Conservation (phyloP, 23 tunicate genomes). For the Botrylloides violaceus region DNA sequence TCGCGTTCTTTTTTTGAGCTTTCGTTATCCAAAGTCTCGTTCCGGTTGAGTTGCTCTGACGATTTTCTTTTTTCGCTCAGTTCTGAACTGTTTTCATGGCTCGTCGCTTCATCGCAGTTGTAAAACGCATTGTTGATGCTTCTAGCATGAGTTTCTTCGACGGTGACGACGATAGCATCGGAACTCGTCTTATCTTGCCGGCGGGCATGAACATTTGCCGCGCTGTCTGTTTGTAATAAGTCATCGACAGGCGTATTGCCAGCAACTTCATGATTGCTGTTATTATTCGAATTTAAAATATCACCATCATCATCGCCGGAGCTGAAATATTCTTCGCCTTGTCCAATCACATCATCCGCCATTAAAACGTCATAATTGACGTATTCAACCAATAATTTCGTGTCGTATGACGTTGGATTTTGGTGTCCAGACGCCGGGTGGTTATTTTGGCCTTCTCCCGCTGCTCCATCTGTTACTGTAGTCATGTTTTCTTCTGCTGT, state of each 20-base stretch:
- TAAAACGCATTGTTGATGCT: neutral
- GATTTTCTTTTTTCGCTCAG: neutral
- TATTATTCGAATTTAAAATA: slow-evolving; percentile 29
- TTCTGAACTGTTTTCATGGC: neutral
- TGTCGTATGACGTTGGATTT: neutral
- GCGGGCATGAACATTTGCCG: neutral
- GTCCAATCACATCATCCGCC: slow-evolving; percentile 10
- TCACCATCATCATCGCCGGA: slow-evolving; percentile 10
- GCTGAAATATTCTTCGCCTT: slow-evolving; percentile 11
- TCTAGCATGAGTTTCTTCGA: neutral
- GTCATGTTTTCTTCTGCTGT: neutral
- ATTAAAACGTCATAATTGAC: slow-evolving; percentile 12
- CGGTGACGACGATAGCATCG: neutral
- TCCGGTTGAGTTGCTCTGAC: neutral
- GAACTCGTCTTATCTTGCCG: neutral
- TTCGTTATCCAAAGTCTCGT: neutral
- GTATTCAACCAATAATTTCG: slow-evolving; percentile 3
- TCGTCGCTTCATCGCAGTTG: neutral
- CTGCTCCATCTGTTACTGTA: neutral
- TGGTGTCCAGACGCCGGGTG: neutral
- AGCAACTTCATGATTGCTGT: slow-evolving; percentile 6
- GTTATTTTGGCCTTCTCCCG: neutral
- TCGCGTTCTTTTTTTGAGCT: neutral
- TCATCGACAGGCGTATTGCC: neutral
- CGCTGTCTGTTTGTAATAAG: neutral